Evolutionary conservation across 2,888 invertebrate species (phyloP).

Genomic region (Congeria kusceri): DNA sequence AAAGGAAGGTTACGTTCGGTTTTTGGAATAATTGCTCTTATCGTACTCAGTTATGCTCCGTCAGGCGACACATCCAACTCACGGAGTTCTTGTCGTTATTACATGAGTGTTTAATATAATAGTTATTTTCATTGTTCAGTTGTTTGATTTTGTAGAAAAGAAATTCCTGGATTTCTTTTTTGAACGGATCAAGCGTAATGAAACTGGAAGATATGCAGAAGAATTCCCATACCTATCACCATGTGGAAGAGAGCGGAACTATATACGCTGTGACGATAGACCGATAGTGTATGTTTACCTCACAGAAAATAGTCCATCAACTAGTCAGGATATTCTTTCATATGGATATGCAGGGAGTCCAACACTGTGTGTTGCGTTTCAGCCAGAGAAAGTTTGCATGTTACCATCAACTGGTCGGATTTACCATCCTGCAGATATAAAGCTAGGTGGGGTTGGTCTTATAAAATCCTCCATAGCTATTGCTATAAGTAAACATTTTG

Average conservation of each 20-base stretch:
- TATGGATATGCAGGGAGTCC: conserved; percentile 80
- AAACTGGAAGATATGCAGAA: conserved; percentile 90
- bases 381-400: conserved; percentile 94
- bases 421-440: conserved; percentile 94
- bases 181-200: conserved; percentile 91
- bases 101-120: too few relatives aligned
- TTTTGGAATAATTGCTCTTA: too few relatives aligned
- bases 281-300: conserved; percentile 96
- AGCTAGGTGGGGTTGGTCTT: conserved; percentile 93
- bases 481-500: conserved; percentile 87
- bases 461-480: conserved; percentile 95
- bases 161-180: conserved; percentile 96
- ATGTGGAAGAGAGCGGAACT: conserved; percentile 97
- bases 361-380: conserved; percentile 88
- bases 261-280: conserved; percentile 96
- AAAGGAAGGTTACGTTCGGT: too few relatives aligned
- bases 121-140: not conserved
- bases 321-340: conserved; percentile 87
- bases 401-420: conserved; percentile 91
- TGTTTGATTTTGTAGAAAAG: conserved; percentile 79
- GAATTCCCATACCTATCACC: conserved; percentile 96
- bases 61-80: too few relatives aligned
- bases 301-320: conserved; percentile 56
- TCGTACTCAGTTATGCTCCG: too few relatives aligned
- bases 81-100: too few relatives aligned